Evolutionary conservation across 1,140 invertebrate genomes (phyloP).

Genomic region (Neotoxoptera formosana): DNA sequence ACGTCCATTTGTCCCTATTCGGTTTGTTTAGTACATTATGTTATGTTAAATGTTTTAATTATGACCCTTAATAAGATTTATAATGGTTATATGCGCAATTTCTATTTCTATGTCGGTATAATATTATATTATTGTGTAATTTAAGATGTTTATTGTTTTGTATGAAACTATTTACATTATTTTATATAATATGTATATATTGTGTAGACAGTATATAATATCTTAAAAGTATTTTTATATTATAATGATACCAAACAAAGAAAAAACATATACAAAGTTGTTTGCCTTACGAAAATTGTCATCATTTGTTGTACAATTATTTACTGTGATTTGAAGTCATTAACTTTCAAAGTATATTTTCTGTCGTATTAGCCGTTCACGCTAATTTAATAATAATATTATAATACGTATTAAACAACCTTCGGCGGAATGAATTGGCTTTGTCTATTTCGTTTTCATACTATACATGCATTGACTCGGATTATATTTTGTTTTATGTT

Average conservation of each 20-base stretch:
- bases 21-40: too few relatives aligned
- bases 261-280: not conserved
- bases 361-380: not conserved
- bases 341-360: not conserved
- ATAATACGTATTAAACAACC: too few relatives aligned
- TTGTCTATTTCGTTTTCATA: not conserved
- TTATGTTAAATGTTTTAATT: too few relatives aligned
- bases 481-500: constrained; percentile 13
- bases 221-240: not conserved
- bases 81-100: too few relatives aligned
- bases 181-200: too few relatives aligned
- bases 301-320: not conserved
- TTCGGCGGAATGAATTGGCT: not conserved
- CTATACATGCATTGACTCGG: not conserved
- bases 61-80: too few relatives aligned
- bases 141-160: not conserved
- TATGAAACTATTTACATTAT: not conserved
- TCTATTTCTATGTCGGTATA: too few relatives aligned
- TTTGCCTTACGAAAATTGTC: not conserved
- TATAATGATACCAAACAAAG: not conserved
- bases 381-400: not conserved
- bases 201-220: not conserved
- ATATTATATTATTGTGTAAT: too few relatives aligned
- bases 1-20: too few relatives aligned
- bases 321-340: not conserved